A percentile compares a stretch with the other conserved stretches of the same genome.
Conservation (phyloP, 23 tunicate species). For the Diplosoma virens region DNA sequence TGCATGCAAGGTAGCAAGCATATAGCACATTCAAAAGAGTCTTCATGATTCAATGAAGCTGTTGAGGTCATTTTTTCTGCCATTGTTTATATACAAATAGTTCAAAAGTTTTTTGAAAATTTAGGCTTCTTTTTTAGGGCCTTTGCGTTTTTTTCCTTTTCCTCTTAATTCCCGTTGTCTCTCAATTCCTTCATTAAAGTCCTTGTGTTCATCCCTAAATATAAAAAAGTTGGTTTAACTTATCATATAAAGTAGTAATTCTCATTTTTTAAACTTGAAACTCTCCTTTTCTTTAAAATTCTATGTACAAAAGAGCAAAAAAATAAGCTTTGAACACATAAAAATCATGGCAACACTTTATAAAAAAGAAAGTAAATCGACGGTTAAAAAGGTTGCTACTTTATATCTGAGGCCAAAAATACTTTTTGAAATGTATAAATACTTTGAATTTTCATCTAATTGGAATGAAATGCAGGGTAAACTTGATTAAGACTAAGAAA, state of each 20-base stretch:
- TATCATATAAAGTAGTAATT: neutral
- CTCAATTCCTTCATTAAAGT: constrained; percentile 39
- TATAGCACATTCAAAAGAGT: constrained; percentile 62
- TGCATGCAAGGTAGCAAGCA: constrained; percentile 80
- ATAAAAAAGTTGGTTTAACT: neutral
- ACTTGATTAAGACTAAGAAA: too few species aligned
- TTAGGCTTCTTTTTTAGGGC: neutral
- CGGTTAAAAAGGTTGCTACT: too few species aligned
- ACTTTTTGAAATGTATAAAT: too few species aligned
- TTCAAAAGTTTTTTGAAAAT: neutral
- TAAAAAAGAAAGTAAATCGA: too few species aligned
- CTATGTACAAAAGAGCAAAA: too few species aligned
- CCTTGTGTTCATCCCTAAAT: constrained; percentile 36
- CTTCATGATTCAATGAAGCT: neutral
- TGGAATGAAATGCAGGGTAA: too few species aligned
- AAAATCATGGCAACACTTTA: too few species aligned
- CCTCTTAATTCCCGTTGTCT: constrained; percentile 33
- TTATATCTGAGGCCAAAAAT: too few species aligned
- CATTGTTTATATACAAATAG: neutral
- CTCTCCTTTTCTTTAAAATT: too few species aligned
- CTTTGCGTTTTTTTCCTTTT: constrained; percentile 28
- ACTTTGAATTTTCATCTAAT: too few species aligned
- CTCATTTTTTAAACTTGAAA: too few species aligned
- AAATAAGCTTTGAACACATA: too few species aligned
- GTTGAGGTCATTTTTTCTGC: neutral